Conservation (phyloP, 2,888 invertebrate genomes). For the Oxyteleia sp. region DNA sequence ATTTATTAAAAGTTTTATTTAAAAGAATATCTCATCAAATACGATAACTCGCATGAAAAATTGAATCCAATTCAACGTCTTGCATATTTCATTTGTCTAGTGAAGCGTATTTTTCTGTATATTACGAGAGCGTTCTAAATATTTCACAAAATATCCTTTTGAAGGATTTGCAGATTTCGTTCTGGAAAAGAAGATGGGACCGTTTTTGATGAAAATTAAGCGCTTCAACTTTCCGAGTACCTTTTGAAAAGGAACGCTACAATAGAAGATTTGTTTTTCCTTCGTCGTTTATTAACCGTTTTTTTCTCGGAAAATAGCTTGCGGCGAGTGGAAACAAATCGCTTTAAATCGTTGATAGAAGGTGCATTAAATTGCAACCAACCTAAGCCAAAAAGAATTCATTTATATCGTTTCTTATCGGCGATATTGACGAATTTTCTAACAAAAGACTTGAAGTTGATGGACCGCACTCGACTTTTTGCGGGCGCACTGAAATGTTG, state of each 20-base stretch:
- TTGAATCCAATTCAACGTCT: constrained; percentile 13
- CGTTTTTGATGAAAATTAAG: constrained; percentile 33
- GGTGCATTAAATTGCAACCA: neutral
- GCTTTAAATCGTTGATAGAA: neutral
- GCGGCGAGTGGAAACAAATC: constrained; percentile 19
- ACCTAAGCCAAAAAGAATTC: neutral
- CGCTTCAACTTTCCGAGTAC: constrained; percentile 17
- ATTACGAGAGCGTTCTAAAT: constrained; percentile 12
- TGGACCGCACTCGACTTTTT: too few relatives aligned
- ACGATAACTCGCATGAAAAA: too few relatives aligned
- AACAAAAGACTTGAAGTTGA: too few relatives aligned
- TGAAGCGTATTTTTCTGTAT: constrained; percentile 19
- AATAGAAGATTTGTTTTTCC: constrained; percentile 38
- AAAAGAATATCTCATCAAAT: too few relatives aligned
- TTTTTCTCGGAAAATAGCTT: constrained; percentile 16
- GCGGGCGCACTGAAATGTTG: too few relatives aligned
- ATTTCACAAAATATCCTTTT: constrained; percentile 21
- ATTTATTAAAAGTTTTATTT: too few relatives aligned
- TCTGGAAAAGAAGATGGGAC: constrained; percentile 11
- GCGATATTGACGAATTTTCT: constrained; percentile 1
- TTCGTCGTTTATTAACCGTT: constrained; percentile 46
- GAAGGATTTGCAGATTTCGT: constrained; percentile 8
- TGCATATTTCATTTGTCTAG: constrained; percentile 7
- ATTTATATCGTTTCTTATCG: neutral
- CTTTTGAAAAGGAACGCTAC: constrained; percentile 29